Percentiles rank a stretch among this genome's conserved stretches.
These are phyloP conservation scores for Tuberolachnus salignus DNA, from an alignment of 2,888 invertebrate species.

Conservation along the genomic window DNA sequence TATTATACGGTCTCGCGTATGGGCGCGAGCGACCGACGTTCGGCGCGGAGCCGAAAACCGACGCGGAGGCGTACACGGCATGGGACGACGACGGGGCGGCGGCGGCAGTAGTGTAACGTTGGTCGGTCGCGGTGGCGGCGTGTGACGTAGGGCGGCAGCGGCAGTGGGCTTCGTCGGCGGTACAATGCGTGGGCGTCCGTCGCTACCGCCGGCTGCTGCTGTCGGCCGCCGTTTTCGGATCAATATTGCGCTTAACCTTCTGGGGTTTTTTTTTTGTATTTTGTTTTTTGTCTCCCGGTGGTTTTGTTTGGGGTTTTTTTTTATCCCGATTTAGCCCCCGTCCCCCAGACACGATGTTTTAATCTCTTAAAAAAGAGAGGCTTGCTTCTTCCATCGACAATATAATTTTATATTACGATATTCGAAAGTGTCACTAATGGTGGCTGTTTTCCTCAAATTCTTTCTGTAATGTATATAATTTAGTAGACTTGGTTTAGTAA, in stretches of 20 bases:
- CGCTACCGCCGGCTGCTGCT: conserved; percentile 51
- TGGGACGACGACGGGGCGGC: background rate
- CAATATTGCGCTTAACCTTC: conserved; percentile 55
- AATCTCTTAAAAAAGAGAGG: conserved; percentile 25
- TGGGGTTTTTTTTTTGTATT: conserved; percentile 20
- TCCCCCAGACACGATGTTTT: conserved; percentile 7
- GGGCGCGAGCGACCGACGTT: background rate
- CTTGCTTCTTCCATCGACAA: conserved; percentile 1
- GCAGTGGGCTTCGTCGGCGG: conserved; percentile 19
- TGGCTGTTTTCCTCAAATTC: too few relatives aligned
- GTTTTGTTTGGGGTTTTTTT: background rate
- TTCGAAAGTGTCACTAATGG: too few relatives aligned
- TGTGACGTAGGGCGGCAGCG: conserved; percentile 44
- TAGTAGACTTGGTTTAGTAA: too few relatives aligned
- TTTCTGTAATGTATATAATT: too few relatives aligned
- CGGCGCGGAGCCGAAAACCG: conserved; percentile 26
- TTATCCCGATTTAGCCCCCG: too few relatives aligned
- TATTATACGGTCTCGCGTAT: background rate
- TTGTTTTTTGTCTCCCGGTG: background rate
- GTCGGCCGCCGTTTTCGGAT: conserved; percentile 47
- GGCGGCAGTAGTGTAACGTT: background rate
- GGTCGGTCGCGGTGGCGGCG: background rate
- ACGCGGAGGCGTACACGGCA: background rate
- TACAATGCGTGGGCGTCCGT: conserved; percentile 53
- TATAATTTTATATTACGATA: too few relatives aligned